Evolutionary conservation across 2,113 vertebrate species (phyloP), one percentile per base, ranked within the genome.

Genomic region (Malurus cyaneus): DNA sequence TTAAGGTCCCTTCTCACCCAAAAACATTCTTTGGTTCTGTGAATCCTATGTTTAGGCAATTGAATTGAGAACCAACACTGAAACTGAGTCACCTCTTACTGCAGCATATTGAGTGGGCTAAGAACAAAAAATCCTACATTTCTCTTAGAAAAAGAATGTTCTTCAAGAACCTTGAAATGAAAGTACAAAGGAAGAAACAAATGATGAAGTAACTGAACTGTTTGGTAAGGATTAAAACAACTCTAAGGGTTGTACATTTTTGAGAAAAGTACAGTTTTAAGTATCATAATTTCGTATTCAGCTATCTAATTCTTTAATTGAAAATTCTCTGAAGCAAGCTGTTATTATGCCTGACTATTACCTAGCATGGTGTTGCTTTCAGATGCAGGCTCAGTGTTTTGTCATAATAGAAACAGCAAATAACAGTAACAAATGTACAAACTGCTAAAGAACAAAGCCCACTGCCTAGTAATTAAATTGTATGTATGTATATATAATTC

Each of bases 241-340:
- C 32, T 86, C 65, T 44, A 53, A 84, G 23, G 21, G 11, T 8
- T 76, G 23, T 15, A 50, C 17, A 65, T 57, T 93, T 86, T 89
- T 46, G 65, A 81, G 77, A 74, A 64, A 82, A 92, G 15, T 53
- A 46, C 28, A 56, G 17, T 72, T 93, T 85, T 83, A 93, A 83
- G 46, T 81, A 73, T 69, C 36, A 80, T 61, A 66, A 82, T 93
- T 93, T 96, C 86, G 46, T 92, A 80, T 24, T 90, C 39, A 0
- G 6, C 14, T 80, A 61, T 72, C 34, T 94, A 93, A 95, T 95
- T 88, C 61, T 61, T 93, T 95, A 94, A 93, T 88, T 92, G 49
- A 7, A 74, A 86, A 83, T 67, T 92, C 54, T 80, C 52, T 67
- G 89, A 83, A 73, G 36, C 14, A 78, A 56, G 11, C 15, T 94